Conservation (phyloP, 1,140 invertebrate species). For the Phthorimaea operculella region DNA sequence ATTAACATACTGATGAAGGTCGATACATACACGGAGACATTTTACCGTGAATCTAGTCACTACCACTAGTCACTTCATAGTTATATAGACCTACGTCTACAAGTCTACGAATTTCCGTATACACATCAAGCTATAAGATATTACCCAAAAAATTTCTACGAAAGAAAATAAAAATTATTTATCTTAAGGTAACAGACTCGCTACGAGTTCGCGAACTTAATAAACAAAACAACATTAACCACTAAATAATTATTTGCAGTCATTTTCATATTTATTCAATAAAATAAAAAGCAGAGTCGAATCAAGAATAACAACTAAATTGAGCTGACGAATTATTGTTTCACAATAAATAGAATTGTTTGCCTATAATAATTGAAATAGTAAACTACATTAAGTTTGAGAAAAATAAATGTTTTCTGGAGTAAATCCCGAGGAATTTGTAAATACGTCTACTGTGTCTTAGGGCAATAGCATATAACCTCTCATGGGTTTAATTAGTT, state of each 20-base stretch:
- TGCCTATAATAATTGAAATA: too few relatives aligned
- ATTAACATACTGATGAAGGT: too few relatives aligned
- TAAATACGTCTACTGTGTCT: not conserved
- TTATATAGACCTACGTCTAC: too few relatives aligned
- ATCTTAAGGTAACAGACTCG: conserved; percentile 3
- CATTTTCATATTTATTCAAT: not conserved
- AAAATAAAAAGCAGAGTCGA: not conserved
- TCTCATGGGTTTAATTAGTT: too few relatives aligned
- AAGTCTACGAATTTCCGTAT: too few relatives aligned
- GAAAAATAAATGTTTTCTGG: not conserved
- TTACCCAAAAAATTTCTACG: not conserved
- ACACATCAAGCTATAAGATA: too few relatives aligned
- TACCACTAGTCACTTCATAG: too few relatives aligned
- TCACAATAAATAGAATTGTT: not conserved
- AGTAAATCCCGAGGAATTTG: not conserved
- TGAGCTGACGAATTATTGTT: conserved; percentile 1
- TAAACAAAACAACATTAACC: conserved; percentile 4
- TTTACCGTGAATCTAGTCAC: too few relatives aligned
- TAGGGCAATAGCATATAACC: too few relatives aligned
- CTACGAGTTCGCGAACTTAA: not conserved
- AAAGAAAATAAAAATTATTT: not conserved
- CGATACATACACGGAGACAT: too few relatives aligned
- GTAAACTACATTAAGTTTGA: too few relatives aligned
- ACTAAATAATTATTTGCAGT: not conserved
- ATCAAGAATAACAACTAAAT: conserved; percentile 1